Evolutionary conservation across 2,888 invertebrate genomes (phyloP).

Genomic region (Drosophila antonietae): DNA sequence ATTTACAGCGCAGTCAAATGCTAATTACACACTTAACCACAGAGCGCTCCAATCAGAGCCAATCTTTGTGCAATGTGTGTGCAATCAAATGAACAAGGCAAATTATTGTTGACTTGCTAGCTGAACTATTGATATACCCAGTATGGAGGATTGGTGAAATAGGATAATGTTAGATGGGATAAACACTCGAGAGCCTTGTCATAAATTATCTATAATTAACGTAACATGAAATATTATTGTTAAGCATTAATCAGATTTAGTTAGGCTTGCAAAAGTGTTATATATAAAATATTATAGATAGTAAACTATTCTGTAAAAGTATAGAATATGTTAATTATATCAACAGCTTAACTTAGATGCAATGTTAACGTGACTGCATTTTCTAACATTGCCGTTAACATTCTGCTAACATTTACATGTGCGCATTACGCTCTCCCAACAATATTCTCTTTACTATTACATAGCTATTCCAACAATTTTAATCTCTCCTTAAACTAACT

Average conservation of each 20-base stretch:
- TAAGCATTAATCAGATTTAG: neutral
- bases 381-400: too few relatives aligned
- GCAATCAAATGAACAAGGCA: conserved; percentile 30
- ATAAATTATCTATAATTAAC: too few relatives aligned
- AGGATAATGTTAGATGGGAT: too few relatives aligned
- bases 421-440: too few relatives aligned
- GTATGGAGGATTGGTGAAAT: too few relatives aligned
- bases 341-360: too few relatives aligned
- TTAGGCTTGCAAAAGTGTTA: neutral
- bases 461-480: neutral
- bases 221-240: too few relatives aligned
- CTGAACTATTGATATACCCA: neutral
- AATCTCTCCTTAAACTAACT: neutral
- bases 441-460: neutral
- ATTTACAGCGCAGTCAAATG: conserved; percentile 25
- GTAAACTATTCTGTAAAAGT: neutral
- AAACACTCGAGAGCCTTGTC: too few relatives aligned
- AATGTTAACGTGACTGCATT: neutral
- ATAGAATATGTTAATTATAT: neutral
- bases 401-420: neutral
- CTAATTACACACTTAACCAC: conserved; percentile 48
- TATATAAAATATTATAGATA: neutral
- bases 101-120: neutral
- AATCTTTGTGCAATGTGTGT: conserved; percentile 34
- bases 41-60: conserved; percentile 20